Evolutionary conservation across 2,888 invertebrate species (phyloP), one percentile per base, ranked within the genome.

Genomic region (Scaptomyza reducta): DNA sequence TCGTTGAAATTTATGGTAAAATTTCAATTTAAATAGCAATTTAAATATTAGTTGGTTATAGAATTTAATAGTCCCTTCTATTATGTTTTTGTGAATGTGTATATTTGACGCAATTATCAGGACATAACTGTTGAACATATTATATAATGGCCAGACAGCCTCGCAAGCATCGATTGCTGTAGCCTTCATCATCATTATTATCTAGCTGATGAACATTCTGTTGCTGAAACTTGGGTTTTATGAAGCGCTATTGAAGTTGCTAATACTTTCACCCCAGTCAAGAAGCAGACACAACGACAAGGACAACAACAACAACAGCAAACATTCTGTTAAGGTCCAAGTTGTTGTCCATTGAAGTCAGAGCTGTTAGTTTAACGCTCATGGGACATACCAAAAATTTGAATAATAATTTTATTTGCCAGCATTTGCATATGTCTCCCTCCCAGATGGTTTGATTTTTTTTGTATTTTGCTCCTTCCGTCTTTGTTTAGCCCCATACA

Each of bases 351-450:
- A 77, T 77, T 77, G 77, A 73, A 62, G 60, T 77, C 62, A 40
- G 58, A 68, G 85, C 87, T 82, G 82, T 87, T 82, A 81, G 85
- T 87, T 82, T 87, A 87, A 87, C 87, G 87, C 83, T 86, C 83
- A 74, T 80, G 84, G 83, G 87, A 80, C 79, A 80, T 77, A 77
- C 74, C 75, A 80, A 77, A 87, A 86, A 87, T 87, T 81, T 87
- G 86, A 87, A 87, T 86, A 86, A 86, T 86, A 83, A 86, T 86
- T 86, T 84, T 86, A 86, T 84, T 86, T 87, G 86, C 73, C 73
- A 72, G 72, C 72, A 86, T 83, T 85, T 85, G 83, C 82, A 82
- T 82, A 86, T 71, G 72, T 75, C 38, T 38, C 64, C 50, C 59
- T 54, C n/a, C n/a, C 64, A n/a, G 55, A 41, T 60, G 55, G 42